Evolutionary conservation across 2,797 vertebrate species (phyloP), one percentile per base, ranked within the genome.

Genomic region (Enteromius afrohamiltoni): DNA sequence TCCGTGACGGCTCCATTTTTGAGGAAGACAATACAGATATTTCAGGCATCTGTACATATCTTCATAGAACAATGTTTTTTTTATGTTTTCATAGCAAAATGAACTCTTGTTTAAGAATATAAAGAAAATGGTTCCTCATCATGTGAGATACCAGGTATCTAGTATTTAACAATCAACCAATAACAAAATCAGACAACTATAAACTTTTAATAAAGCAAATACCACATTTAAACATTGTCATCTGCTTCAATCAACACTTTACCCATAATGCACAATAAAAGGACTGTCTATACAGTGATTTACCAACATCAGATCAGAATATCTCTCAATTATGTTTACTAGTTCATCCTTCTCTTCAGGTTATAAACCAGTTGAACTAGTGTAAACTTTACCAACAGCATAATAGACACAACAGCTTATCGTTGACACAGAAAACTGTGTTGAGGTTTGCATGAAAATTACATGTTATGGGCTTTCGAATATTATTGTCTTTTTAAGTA

Each of bases 371-470:
- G 21, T 71, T 71, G 4, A 13, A 60, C 51, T 31, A 60, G 23
- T 16, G 60, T 73, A 37, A 55, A 75, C 19, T 55, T 75, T 31
- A n/a, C 11, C 9, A 55, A 74, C 71, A 74, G 51, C 29, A n/a
- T 34, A 8, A 55, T 16, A 55, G n/a, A 53, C 8, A 45, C 17
- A 58, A 73, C 40, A 81, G 78, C 2, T 53, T 23, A 45, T 71
- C 10, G 8, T 82, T 34, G 10, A 82, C 60, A 82, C n/a, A 45
- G 34, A 68, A 55, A n/a, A 76, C 17, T 60, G 34, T 73, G 69
- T 42, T 68, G 31, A 53, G 23, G 34, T 9, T 82, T 82, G 70
- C 70, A 82, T 65, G 7, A 51, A 82, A 14, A 65, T 53, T 2
- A 7, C 4, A 14, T 16, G 29, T 17, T 6, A 40, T 21, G 11